A percentile compares a stretch with the other conserved stretches of the same genome.
These are phyloP conservation scores for Axis porcinus DNA, from an alignment of 2,113 vertebrate genomes.

Conservation along the genomic window DNA sequence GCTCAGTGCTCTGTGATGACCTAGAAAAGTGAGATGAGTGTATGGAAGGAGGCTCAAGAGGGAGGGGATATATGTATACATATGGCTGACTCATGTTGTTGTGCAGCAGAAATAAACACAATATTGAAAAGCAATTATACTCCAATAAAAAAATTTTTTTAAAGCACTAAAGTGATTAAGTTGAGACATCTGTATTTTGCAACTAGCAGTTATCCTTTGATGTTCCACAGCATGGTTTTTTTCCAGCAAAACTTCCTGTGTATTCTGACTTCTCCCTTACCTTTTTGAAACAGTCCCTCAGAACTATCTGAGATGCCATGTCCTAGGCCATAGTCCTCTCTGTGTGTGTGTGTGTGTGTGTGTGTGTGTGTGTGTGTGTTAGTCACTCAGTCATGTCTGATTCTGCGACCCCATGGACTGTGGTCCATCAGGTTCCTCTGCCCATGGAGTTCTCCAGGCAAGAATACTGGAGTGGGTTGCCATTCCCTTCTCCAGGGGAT, in stretches of 20 bases:
- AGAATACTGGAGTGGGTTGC: neutral
- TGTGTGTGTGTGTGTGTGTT: neutral
- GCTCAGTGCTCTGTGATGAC: neutral
- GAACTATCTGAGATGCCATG: neutral
- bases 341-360: neutral
- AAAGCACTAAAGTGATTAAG: neutral
- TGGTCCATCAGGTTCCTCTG: neutral
- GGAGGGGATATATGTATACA: neutral
- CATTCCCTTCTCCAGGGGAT: neutral
- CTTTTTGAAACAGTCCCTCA: neutral
- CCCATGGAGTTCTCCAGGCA: neutral
- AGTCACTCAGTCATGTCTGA: neutral
- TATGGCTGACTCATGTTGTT: neutral
- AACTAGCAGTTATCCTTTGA: neutral
- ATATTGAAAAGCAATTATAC: neutral
- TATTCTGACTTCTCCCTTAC: neutral
- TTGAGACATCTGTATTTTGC: neutral
- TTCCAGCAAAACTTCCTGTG: neutral
- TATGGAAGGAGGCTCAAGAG: neutral
- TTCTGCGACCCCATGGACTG: neutral
- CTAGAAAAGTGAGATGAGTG: neutral
- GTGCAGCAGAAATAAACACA: neutral
- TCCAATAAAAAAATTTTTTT: neutral
- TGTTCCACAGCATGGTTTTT: neutral
- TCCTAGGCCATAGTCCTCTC: neutral